Percentiles rank a stretch among this genome's conserved stretches.
These are phyloP conservation scores for Eugnorisma glareosa DNA, from an alignment of 2,888 invertebrate species.

Conservation along the genomic window DNA sequence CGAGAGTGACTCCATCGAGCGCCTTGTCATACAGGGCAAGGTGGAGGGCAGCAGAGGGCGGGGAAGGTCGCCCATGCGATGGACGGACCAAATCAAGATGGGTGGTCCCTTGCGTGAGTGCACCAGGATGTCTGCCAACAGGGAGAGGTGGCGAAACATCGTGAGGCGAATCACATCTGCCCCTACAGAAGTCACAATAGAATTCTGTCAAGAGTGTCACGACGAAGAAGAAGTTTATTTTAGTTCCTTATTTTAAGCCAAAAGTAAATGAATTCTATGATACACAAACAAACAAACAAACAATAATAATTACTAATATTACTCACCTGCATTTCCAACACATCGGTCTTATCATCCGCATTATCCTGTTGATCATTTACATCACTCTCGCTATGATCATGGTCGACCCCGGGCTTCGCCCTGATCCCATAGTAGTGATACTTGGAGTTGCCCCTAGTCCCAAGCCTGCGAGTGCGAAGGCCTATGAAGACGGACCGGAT, in stretches of 20 bases:
- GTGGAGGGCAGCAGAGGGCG: no score
- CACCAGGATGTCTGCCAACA: no score
- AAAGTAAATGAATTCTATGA: background rate
- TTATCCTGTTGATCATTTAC: conserved; percentile 63
- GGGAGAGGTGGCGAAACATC: no score
- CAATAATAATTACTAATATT: background rate
- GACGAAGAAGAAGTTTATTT: no score
- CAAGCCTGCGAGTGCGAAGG: conserved; percentile 97
- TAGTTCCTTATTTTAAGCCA: background rate
- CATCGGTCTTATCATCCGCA: conserved; percentile 72
- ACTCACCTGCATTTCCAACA: conserved; percentile 72
- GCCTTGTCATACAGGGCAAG: no score
- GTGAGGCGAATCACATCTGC: no score
- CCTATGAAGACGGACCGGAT: conserved; percentile 99
- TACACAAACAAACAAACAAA: background rate
- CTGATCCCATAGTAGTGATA: conserved; percentile 99
- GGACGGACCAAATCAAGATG: no score
- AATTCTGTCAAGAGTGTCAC: no score
- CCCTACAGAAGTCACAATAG: no score
- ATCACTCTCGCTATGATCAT: conserved; percentile 61
- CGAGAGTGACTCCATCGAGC: no score
- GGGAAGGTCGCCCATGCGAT: no score
- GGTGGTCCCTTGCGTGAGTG: no score
- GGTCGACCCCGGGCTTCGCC: conserved; percentile 92
- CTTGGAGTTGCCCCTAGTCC: conserved; percentile 99